Percentiles rank a stretch among this genome's conserved stretches.
phyloP scores from a whole-genome alignment of 2,797 vertebrate genomes.

The Hippocampus kuda region DNA sequence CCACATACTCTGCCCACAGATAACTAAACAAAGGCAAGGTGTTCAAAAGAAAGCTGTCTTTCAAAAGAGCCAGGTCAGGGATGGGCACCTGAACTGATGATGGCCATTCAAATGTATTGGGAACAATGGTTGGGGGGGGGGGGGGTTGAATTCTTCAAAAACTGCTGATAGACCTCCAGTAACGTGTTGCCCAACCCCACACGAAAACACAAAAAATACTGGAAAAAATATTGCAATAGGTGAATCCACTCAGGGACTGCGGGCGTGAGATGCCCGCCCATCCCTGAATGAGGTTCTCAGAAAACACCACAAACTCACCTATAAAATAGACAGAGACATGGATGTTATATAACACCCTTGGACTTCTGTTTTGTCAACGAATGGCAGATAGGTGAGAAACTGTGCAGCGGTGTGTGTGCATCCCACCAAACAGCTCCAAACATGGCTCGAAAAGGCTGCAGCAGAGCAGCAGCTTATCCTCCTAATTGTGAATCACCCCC shows the following conservation, averaged over 20 bases:
- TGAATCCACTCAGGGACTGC: no score
- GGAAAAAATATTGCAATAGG: no score
- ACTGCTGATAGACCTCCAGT: no score
- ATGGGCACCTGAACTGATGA: no score
- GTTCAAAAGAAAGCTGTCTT: no score
- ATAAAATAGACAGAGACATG: slow-evolving; percentile 32
- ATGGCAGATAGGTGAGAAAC: slow-evolving; percentile 55
- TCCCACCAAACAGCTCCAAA: slow-evolving; percentile 69
- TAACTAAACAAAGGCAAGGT: slow-evolving; percentile 25
- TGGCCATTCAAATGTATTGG: no score
- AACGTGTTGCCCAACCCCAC: no score
- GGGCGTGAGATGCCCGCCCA: no score
- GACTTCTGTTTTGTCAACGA: slow-evolving; percentile 72
- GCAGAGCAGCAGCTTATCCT: slow-evolving; percentile 49
- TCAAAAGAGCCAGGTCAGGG: no score
- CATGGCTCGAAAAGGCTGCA: slow-evolving; percentile 59
- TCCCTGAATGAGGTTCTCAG: slow-evolving; percentile 33
- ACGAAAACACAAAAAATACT: no score
- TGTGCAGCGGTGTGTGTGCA: slow-evolving; percentile 42
- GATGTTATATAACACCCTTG: slow-evolving; percentile 56
- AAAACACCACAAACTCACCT: slow-evolving; percentile 46
- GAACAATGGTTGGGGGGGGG: no score
- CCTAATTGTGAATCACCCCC: slow-evolving; percentile 57
- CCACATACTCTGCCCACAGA: slow-evolving; percentile 9
- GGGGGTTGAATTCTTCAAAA: no score